A percentile compares a stretch with the other conserved stretches of the same genome.
Conservation (phyloP, 1,140 invertebrate species). For the Pseudomyrmex dendroicus region DNA sequence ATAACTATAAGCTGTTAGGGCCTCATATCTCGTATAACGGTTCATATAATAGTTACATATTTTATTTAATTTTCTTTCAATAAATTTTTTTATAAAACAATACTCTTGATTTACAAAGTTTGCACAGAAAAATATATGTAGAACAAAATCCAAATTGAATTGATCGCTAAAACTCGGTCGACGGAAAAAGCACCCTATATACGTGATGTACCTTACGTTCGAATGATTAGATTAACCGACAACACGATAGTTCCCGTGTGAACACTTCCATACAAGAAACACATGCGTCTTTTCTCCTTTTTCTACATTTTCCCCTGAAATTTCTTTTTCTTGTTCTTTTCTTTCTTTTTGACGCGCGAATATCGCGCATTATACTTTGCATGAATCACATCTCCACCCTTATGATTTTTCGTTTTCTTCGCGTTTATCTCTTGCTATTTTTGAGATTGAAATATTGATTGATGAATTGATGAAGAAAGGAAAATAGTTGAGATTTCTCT, state of each 20-base stretch:
- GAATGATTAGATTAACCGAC: slow-evolving; percentile 80
- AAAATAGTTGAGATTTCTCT: no score
- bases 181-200: slow-evolving; percentile 4
- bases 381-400: slow-evolving; percentile 62
- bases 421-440: slow-evolving; percentile 56
- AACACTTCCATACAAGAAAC: slow-evolving; percentile 80
- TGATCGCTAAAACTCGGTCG: not conserved
- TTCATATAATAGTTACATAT: no score
- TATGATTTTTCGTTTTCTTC: slow-evolving; percentile 30
- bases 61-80: no score
- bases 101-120: no score
- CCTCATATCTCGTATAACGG: no score
- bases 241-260: slow-evolving; percentile 77
- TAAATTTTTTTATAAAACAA: no score
- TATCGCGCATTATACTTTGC: slow-evolving; percentile 48
- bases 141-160: not conserved
- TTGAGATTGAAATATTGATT: slow-evolving; percentile 32
- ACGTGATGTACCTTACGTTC: slow-evolving; percentile 49
- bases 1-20: no score
- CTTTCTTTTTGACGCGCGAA: slow-evolving; percentile 44
- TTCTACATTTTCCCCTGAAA: slow-evolving; percentile 24
- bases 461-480: not conserved
- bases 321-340: not conserved
- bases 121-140: not conserved
- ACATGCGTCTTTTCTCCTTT: slow-evolving; percentile 73